phyloP scores from a whole-genome alignment of 2,888 invertebrate genomes.

The Onchidella celtica region DNA sequence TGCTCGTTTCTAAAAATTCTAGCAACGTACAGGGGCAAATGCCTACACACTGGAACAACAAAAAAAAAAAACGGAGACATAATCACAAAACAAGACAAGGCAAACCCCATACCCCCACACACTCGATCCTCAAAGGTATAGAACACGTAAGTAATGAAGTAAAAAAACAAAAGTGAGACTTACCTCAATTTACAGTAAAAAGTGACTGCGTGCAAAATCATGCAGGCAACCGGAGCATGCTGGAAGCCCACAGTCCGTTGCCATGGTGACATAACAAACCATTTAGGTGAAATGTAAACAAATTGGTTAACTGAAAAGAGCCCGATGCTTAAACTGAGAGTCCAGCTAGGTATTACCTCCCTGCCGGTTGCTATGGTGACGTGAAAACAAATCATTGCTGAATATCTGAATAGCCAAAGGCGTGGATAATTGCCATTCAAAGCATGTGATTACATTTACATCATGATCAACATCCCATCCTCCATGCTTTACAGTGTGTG shows the following conservation, averaged over 20 bases:
- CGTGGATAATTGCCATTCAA: too few relatives aligned
- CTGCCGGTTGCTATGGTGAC: conserved; percentile 27
- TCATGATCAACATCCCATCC: too few relatives aligned
- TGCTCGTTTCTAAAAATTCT: too few relatives aligned
- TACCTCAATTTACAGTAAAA: conserved; percentile 26
- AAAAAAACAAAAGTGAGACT: conserved; percentile 18
- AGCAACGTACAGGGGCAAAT: too few relatives aligned
- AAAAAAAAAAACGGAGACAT: neutral
- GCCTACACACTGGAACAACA: too few relatives aligned
- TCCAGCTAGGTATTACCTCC: too few relatives aligned
- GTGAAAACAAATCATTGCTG: too few relatives aligned
- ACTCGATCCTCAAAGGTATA: neutral
- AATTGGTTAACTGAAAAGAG: neutral
- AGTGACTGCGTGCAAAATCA: neutral
- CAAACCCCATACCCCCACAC: neutral
- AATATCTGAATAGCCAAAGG: too few relatives aligned
- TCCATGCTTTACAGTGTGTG: too few relatives aligned
- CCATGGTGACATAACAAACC: conserved; percentile 14
- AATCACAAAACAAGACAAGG: neutral
- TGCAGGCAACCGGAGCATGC: conserved; percentile 12
- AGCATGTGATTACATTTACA: too few relatives aligned
- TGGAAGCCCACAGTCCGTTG: conserved; percentile 11
- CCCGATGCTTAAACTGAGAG: neutral
- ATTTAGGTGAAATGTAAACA: neutral
- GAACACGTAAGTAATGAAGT: neutral